These are phyloP conservation scores for Gallinago paraguaiae DNA, from an alignment of 2,113 vertebrate genomes.

Conservation along the genomic window DNA sequence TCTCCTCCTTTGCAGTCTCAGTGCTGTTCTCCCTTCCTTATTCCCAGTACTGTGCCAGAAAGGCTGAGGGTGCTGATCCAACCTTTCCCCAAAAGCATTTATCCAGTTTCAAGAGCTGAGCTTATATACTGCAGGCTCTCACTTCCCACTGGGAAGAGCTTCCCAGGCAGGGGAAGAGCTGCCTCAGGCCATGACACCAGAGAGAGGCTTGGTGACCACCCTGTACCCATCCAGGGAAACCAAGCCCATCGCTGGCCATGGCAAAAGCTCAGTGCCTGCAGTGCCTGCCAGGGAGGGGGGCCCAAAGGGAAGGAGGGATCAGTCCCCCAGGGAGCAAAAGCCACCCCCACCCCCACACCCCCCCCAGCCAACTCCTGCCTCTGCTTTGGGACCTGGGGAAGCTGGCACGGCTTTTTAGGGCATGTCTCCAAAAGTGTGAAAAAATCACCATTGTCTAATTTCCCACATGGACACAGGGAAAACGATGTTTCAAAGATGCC, in stretches of 20 bases:
- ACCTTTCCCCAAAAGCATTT: background rate
- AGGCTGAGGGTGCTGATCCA: background rate
- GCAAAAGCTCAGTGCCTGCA: background rate
- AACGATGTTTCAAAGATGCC: background rate
- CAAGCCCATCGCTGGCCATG: rapidly evolving
- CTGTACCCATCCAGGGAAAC: rapidly evolving
- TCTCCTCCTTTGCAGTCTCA: background rate
- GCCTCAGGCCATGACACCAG: background rate
- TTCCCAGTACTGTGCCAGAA: background rate
- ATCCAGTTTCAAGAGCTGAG: background rate
- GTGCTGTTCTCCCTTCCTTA: background rate
- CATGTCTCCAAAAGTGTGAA: background rate
- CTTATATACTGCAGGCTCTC: background rate
- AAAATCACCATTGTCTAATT: background rate
- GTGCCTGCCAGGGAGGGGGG: background rate
- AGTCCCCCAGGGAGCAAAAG: background rate
- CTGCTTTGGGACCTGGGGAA: background rate
- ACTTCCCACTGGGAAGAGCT: rapidly evolving
- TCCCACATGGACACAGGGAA: background rate
- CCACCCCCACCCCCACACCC: rapidly evolving
- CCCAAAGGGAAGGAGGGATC: background rate
- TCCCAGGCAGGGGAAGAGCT: background rate
- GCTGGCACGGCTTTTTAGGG: background rate
- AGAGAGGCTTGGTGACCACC: rapidly evolving
- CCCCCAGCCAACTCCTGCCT: background rate